These are phyloP conservation scores for Mayetiola destructor DNA, from an alignment of 2,888 invertebrate genomes.

Conservation along the genomic window DNA sequence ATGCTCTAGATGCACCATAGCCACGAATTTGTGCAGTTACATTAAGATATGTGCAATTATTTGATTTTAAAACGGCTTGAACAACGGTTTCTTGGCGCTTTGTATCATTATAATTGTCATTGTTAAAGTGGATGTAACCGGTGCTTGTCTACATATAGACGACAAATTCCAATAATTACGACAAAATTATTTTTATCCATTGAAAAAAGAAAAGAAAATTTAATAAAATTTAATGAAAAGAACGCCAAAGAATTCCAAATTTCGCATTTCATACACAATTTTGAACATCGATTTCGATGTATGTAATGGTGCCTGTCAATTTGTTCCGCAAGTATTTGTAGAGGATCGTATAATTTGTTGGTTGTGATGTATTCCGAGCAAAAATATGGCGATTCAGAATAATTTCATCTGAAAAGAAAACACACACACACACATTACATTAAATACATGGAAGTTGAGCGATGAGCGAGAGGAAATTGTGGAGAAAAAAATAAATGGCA, in stretches of 20 bases:
- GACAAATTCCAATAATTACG: not conserved
- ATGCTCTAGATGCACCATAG: not conserved
- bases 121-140: not conserved
- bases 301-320: not conserved
- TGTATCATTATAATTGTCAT: not conserved
- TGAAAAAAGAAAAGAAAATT: too few species aligned
- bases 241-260: not conserved
- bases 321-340: not conserved
- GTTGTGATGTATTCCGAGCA: not conserved
- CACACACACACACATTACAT: not conserved
- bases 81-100: not conserved
- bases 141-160: not conserved
- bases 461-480: not conserved
- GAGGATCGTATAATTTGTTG: constrained; percentile 2
- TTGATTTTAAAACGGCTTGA: not conserved
- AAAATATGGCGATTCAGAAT: not conserved
- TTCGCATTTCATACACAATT: not conserved
- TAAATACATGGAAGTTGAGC: not conserved
- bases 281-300: not conserved
- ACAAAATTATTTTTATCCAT: not conserved
- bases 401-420: not conserved
- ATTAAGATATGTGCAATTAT: not conserved
- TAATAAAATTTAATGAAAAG: too few species aligned
- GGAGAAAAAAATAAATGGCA: not conserved
- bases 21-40: not conserved